These are phyloP conservation scores for Ceratosolen solmsi DNA, from an alignment of 1,140 invertebrate genomes.

Conservation along the genomic window DNA sequence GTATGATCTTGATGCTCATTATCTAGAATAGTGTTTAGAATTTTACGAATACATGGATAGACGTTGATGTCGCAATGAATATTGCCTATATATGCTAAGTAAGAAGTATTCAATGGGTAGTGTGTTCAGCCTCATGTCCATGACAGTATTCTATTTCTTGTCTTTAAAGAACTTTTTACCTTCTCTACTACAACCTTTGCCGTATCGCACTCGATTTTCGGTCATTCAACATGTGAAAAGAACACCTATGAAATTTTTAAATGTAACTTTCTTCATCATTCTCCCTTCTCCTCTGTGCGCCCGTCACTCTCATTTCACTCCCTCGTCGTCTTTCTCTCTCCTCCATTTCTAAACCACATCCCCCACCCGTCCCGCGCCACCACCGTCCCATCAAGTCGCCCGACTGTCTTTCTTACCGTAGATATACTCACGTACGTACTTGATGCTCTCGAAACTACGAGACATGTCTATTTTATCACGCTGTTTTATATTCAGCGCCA, in stretches of 20 bases:
- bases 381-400: too few relatives aligned
- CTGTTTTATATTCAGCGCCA: constrained; percentile 65
- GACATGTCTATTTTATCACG: constrained; percentile 55
- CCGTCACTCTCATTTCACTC: background rate
- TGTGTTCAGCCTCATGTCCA: background rate
- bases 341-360: background rate
- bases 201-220: constrained; percentile 27
- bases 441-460: constrained; percentile 15
- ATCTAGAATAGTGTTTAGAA: too few relatives aligned
- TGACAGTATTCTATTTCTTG: constrained; percentile 2
- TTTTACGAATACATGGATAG: too few relatives aligned
- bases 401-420: background rate
- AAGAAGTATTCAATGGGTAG: background rate
- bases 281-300: background rate
- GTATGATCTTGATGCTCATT: too few relatives aligned
- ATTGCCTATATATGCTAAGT: background rate
- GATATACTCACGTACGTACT: background rate
- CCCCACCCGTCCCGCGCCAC: too few relatives aligned
- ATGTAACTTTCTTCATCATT: constrained; percentile 2
- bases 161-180: background rate
- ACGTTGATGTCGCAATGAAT: background rate
- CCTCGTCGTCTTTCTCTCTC: background rate
- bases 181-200: background rate
- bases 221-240: constrained; percentile 1
- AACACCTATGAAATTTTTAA: constrained; percentile 39